Evolutionary conservation across 2,888 invertebrate genomes (phyloP).

Genomic region (Stictocephala bisonia): DNA sequence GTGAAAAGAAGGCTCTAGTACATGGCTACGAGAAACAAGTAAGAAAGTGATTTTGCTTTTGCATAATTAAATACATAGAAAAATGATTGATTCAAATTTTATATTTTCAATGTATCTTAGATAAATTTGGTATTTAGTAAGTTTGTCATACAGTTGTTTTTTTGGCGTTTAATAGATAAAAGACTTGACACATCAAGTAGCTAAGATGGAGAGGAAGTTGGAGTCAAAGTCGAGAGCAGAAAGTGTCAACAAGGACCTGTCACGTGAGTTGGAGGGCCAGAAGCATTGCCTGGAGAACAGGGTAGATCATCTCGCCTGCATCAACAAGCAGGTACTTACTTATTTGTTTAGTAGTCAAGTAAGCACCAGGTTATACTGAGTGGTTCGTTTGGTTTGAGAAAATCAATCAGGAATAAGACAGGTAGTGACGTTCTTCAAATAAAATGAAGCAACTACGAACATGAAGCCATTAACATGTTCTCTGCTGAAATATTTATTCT

Average conservation of each 20-base stretch:
- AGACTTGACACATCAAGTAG: conserved; percentile 69
- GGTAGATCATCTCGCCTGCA: conserved; percentile 66
- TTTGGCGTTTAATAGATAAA: conserved; percentile 64
- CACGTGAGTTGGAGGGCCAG: conserved; percentile 74
- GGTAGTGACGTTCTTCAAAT: too few relatives aligned
- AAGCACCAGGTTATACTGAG: too few relatives aligned
- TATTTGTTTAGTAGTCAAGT: too few relatives aligned
- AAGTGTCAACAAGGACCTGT: conserved; percentile 70
- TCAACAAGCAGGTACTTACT: conserved; percentile 65
- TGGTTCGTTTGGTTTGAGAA: too few relatives aligned
- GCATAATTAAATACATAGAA: too few relatives aligned
- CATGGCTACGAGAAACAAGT: conserved; percentile 71
- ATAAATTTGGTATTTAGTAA: not conserved
- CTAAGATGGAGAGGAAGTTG: conserved; percentile 74
- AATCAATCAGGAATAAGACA: too few relatives aligned
- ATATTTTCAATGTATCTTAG: not conserved
- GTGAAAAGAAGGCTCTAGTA: conserved; percentile 68
- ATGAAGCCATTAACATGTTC: too few relatives aligned
- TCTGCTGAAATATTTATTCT: too few relatives aligned
- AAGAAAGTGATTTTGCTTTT: too few relatives aligned
- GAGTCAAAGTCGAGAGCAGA: conserved; percentile 72
- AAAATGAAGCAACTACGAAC: too few relatives aligned
- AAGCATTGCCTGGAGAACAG: conserved; percentile 73
- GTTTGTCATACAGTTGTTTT: not conserved
- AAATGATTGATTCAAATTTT: too few relatives aligned